These are phyloP conservation scores for Stenchaetothrips biformis DNA, from an alignment of 2,888 invertebrate genomes.

Conservation along the genomic window DNA sequence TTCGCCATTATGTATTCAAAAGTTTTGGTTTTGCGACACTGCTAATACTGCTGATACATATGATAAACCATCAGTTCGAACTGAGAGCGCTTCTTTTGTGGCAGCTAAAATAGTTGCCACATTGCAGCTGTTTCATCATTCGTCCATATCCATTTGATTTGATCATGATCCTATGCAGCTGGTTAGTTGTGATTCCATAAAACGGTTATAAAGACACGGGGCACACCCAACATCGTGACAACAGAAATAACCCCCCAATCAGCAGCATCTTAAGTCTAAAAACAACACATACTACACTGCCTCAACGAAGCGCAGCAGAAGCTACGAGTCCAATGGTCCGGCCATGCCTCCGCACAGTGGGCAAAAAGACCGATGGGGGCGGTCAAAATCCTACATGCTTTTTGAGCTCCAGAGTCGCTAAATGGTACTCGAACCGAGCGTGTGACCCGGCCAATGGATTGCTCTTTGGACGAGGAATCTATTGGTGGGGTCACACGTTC, in stretches of 20 bases:
- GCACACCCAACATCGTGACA: too few relatives aligned
- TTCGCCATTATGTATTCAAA: neutral
- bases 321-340: neutral
- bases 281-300: constrained; percentile 8
- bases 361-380: too few relatives aligned
- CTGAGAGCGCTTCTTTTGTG: neutral
- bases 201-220: too few relatives aligned
- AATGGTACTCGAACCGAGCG: too few relatives aligned
- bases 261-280: neutral
- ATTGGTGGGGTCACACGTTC: too few relatives aligned
- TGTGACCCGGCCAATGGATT: too few relatives aligned
- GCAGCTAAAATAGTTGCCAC: neutral
- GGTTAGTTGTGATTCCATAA: too few relatives aligned
- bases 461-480: too few relatives aligned
- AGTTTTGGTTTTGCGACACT: constrained; percentile 3
- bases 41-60: constrained; percentile 24
- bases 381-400: too few relatives aligned
- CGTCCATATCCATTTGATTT: neutral
- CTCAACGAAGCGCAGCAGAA: neutral
- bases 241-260: neutral
- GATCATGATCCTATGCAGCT: neutral
- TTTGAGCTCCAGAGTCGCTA: too few relatives aligned
- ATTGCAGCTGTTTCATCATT: neutral
- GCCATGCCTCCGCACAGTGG: too few relatives aligned
- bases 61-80: neutral